Evolutionary conservation across 2,797 vertebrate genomes (phyloP), one percentile per base, ranked within the genome.

Genomic region (Sebastes trivittatus): DNA sequence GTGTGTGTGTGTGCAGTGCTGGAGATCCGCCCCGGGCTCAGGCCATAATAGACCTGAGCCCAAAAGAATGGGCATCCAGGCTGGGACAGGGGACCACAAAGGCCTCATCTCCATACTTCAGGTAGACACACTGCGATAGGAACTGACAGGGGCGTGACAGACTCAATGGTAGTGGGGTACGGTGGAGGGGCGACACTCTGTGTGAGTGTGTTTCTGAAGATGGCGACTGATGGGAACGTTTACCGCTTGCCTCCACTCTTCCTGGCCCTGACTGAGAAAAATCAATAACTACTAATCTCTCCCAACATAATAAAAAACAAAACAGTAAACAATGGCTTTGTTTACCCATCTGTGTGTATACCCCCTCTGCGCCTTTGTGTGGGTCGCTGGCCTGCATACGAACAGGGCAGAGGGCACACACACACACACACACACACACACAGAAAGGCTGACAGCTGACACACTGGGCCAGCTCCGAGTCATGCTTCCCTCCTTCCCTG

Each of bases 61-160:
- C 87, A 89, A 95, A 97, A 98, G 97, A 98, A 98, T 98, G 94
- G 96, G 94, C 80, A 91, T 92, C 91, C 81, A 92, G 92, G 86
- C 90, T 77, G 81, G 85, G 73, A 86, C 95, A 93, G 96, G 92
- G 95, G 94, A 96, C 89, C 96, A 97, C 97, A 98, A 97, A 94
- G 95, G 92, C 89, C 94, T 97, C 93, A 98, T 99, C 95, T 98
- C 95, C 97, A 98, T 98, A 97, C 95, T 98, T 98, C 98, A 99
- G 98, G 98, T 99, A 97, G 93, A 96, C 95, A 96, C 96, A 97
- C 96, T 97, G 96, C 98, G 97, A 99, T 98, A 96, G 96, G 96
- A 98, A 96, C 96, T 98, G 98, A 99, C 98, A 98, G 95, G 96
- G 97, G 96, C 95, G 96, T 98, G 97, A 98, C 97, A 96, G 96